Percentiles rank a stretch among this genome's conserved stretches.
Conservation (phyloP, 2,113 vertebrate species). For the Callaeas wilsoni region DNA sequence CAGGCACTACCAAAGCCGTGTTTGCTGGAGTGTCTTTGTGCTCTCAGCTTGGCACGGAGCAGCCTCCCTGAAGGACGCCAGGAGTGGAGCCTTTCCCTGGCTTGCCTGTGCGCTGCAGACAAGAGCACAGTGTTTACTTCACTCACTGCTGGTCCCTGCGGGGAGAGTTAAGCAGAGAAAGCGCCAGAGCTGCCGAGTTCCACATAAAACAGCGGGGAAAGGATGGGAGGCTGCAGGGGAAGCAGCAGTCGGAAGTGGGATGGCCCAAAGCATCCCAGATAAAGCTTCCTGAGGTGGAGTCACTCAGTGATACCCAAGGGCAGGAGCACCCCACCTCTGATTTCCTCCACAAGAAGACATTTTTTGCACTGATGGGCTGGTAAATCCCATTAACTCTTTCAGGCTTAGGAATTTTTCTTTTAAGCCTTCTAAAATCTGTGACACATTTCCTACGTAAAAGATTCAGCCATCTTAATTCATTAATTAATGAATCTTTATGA, state of each 20-base stretch:
- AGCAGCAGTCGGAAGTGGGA: neutral
- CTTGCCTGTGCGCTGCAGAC: neutral
- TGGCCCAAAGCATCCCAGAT: neutral
- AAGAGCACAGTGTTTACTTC: neutral
- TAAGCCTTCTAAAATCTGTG: neutral
- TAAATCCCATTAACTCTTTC: neutral
- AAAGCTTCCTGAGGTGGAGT: conserved; percentile 46
- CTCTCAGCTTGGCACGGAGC: neutral
- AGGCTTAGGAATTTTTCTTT: neutral
- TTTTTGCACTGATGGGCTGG: neutral
- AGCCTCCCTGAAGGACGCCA: neutral
- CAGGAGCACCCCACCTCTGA: neutral
- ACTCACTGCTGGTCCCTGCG: neutral
- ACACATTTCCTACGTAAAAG: neutral
- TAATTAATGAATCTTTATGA: neutral
- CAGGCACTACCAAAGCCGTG: neutral
- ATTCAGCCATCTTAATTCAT: neutral
- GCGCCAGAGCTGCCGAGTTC: neutral
- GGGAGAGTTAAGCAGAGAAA: conserved; percentile 15
- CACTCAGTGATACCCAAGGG: neutral
- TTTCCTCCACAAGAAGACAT: neutral
- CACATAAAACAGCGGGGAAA: conserved; percentile 49
- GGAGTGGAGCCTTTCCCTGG: neutral
- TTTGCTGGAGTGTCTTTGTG: neutral
- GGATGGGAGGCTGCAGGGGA: conserved; percentile 55